A percentile compares a stretch with the other conserved stretches of the same genome.
phyloP scores from a whole-genome alignment of 2,888 invertebrate genomes.

The Phymatocera aterrima region DNA sequence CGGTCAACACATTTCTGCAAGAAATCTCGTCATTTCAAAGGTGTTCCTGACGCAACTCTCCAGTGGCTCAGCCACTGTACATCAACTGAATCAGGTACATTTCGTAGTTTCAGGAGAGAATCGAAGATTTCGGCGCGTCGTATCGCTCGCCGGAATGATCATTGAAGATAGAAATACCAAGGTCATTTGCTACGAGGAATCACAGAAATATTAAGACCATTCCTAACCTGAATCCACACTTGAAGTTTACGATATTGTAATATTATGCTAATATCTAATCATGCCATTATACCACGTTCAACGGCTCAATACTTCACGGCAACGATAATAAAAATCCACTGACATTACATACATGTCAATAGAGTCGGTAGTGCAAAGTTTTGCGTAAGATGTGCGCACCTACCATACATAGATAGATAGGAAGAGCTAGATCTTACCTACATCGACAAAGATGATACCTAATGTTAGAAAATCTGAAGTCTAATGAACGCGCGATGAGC shows the following conservation, averaged over 20 bases:
- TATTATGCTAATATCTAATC: constrained; percentile 11
- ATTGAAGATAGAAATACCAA: not conserved
- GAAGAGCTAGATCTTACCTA: too few relatives aligned
- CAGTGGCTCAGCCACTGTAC: too few relatives aligned
- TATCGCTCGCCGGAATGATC: not conserved
- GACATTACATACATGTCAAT: constrained; percentile 50
- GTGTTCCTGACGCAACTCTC: too few relatives aligned
- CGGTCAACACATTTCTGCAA: not conserved
- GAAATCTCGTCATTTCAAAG: too few relatives aligned
- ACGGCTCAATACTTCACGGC: not conserved
- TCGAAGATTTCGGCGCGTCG: not conserved
- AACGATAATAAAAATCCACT: not conserved
- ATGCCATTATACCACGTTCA: not conserved
- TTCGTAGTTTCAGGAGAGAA: too few relatives aligned
- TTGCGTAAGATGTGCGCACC: constrained; percentile 11
- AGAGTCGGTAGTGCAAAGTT: constrained; percentile 37
- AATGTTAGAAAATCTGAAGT: constrained; percentile 13
- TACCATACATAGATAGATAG: too few relatives aligned
- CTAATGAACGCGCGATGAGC: not conserved
- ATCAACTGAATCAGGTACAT: too few relatives aligned
- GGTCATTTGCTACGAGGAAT: not conserved
- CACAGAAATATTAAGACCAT: not conserved
- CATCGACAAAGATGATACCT: not conserved
- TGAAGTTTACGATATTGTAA: constrained; percentile 19
- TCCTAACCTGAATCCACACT: not conserved